Evolutionary conservation across 2,797 vertebrate species (phyloP), one percentile per base, ranked within the genome.

Genomic region (Hydrophis major): DNA sequence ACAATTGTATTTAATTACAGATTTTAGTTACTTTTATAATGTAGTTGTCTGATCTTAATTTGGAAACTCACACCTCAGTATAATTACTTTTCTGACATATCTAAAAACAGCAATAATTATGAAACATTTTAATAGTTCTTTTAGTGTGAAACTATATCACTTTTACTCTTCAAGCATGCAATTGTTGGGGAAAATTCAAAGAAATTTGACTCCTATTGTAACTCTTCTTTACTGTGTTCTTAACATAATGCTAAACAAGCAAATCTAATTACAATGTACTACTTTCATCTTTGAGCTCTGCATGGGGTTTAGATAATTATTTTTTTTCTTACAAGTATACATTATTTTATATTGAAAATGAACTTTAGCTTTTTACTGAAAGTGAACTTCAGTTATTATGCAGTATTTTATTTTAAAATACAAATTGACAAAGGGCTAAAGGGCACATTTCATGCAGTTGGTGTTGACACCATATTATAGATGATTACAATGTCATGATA

Each of bases 311-410:
- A 87, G 20, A 66, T 61, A 87, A 78, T 57, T 59, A 60, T 22
- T 16, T 53, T 83, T 83, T 66, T 57, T 42, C n/a, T 74, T 47
- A 87, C 27, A 53, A 74, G 22, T 59, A 47, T 63, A 90, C 66
- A 50, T 90, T 74, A 90, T 78, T 87, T 88, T 87, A 74, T 88
- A 87, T 88, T 60, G 59, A 93, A 60, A 90, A 42, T 78, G 61
- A 90, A 74, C 4, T 60, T 88, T 16, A 60, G 53, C 66, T 57
- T 3, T 69, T 53, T n/a, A 50, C 42, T 93, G 20, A 37, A 66
- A 60, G 4, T 83, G 37, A 83, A 83, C 20, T 83, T 83, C 74
- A 42, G 2, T 37, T 27, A n/a, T 87, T 47, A 59, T 87, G 22
- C 28, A 55, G 59, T 69, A 37, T 28, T 90, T 86, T 74, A 93